Percentiles rank a stretch among this genome's conserved stretches.
These are phyloP conservation scores for Gambelia wislizenii DNA, from an alignment of 2,797 vertebrate species.

Conservation along the genomic window DNA sequence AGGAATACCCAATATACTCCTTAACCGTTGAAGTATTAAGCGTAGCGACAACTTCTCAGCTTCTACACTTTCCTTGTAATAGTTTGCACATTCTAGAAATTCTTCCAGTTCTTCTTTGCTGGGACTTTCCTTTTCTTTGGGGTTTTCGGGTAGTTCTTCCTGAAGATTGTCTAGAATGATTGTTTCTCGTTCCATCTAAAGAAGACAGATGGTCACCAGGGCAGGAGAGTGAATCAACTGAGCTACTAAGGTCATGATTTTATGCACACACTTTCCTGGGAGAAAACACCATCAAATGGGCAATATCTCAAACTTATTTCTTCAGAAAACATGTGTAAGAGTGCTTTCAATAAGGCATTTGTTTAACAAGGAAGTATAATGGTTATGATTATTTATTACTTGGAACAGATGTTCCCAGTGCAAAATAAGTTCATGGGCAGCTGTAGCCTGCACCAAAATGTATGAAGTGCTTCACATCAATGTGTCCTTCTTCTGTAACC, in stretches of 20 bases:
- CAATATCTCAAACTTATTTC: neutral
- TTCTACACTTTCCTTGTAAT: conserved; percentile 85
- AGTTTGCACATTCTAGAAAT: conserved; percentile 78
- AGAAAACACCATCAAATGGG: neutral
- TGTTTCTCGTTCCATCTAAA: conserved; percentile 88
- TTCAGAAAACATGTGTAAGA: neutral
- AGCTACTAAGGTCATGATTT: neutral
- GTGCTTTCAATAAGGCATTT: conserved; percentile 12
- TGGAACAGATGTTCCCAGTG: neutral
- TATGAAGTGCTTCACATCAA: neutral
- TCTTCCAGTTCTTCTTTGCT: conserved; percentile 84
- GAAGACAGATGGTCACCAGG: conserved; percentile 38
- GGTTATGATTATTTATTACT: neutral
- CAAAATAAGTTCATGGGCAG: conserved; percentile 4
- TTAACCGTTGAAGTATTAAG: conserved; percentile 84
- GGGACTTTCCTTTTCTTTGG: conserved; percentile 72
- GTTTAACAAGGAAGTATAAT: neutral
- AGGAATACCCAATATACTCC: conserved; percentile 79
- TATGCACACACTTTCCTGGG: neutral
- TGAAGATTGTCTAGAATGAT: conserved; percentile 87
- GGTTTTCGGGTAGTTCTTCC: conserved; percentile 84
- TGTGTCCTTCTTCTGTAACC: neutral
- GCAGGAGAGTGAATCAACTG: conserved; percentile 27
- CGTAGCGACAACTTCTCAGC: conserved; percentile 86
- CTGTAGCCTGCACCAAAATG: neutral